Conservation (phyloP, 2,888 invertebrate genomes). For the Coleophora deauratella region DNA sequence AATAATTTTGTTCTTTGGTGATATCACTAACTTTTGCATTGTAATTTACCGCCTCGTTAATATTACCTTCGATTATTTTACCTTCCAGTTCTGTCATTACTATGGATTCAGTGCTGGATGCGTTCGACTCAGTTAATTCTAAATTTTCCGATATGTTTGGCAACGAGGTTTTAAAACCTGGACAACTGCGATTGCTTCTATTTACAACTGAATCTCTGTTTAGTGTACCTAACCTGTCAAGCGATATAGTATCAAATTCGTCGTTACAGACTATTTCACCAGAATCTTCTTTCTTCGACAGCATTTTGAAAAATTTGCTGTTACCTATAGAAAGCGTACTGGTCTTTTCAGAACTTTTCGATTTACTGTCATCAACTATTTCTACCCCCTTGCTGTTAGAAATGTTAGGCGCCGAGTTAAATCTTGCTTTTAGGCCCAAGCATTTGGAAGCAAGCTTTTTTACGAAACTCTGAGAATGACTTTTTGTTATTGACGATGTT, state of each 20-base stretch:
- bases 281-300: slow-evolving; percentile 62
- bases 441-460: slow-evolving; percentile 71
- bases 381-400: slow-evolving; percentile 48
- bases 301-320: slow-evolving; percentile 63
- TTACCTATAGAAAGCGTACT: slow-evolving; percentile 61
- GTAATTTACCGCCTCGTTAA: slow-evolving; percentile 42
- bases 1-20: slow-evolving; percentile 12
- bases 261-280: slow-evolving; percentile 62
- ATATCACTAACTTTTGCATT: slow-evolving; percentile 29
- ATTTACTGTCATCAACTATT: slow-evolving; percentile 45
- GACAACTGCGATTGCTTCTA: slow-evolving; percentile 65
- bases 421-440: slow-evolving; percentile 67
- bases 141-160: slow-evolving; percentile 67
- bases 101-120: slow-evolving; percentile 41
- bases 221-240: slow-evolving; percentile 56
- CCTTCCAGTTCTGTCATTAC: slow-evolving; percentile 33
- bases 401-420: slow-evolving; percentile 68
- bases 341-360: slow-evolving; percentile 40
- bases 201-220: slow-evolving; percentile 61
- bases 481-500: slow-evolving; percentile 61
- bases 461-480: slow-evolving; percentile 62
- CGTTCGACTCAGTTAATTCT: slow-evolving; percentile 50
- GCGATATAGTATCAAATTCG: slow-evolving; percentile 66
- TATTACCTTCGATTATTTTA: slow-evolving; percentile 19
- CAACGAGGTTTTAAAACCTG: slow-evolving; percentile 62